A percentile compares a stretch with the other conserved stretches of the same genome.
These are phyloP conservation scores for Nephrocerus scutellatus DNA, from an alignment of 2,888 invertebrate species.

Conservation along the genomic window DNA sequence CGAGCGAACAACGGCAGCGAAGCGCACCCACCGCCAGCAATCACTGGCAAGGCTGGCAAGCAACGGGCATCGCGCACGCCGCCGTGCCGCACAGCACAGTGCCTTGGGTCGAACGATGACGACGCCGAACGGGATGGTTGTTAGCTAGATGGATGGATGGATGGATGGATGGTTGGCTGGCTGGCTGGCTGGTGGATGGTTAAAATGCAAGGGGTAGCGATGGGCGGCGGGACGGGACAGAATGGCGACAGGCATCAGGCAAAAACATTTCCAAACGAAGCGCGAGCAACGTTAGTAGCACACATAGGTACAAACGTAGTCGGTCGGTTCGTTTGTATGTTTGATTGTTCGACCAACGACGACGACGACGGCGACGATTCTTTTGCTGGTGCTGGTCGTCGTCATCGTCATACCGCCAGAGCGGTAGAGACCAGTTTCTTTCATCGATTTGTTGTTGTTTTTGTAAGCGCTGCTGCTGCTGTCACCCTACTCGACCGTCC, in stretches of 20 bases:
- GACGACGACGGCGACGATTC: too few species aligned
- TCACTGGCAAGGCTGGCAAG: conserved; percentile 2
- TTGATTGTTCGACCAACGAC: conserved; percentile 15
- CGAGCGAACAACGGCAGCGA: background rate
- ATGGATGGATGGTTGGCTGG: conserved; percentile 26
- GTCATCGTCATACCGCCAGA: conserved; percentile 23
- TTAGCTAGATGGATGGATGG: conserved; percentile 7
- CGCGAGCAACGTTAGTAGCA: conserved; percentile 6
- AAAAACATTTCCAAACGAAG: background rate
- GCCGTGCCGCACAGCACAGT: conserved; percentile 2
- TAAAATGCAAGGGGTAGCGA: conserved; percentile 8
- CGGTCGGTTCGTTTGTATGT: conserved; percentile 6
- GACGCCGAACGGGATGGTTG: conserved; percentile 21
- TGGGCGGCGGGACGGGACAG: conserved; percentile 11
- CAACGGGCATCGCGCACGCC: conserved; percentile 13
- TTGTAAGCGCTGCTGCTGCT: conserved; percentile 16
- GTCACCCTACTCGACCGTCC: too few species aligned
- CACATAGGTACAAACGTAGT: background rate
- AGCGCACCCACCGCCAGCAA: too few species aligned
- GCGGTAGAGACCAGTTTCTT: conserved; percentile 21
- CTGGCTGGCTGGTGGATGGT: conserved; percentile 20
- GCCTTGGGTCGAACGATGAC: background rate
- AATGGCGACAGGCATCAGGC: conserved; percentile 1
- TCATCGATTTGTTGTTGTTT: conserved; percentile 17
- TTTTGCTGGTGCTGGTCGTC: too few species aligned